phyloP scores from a whole-genome alignment of 2,113 vertebrate genomes.

The Phalacrocorax aristotelis region DNA sequence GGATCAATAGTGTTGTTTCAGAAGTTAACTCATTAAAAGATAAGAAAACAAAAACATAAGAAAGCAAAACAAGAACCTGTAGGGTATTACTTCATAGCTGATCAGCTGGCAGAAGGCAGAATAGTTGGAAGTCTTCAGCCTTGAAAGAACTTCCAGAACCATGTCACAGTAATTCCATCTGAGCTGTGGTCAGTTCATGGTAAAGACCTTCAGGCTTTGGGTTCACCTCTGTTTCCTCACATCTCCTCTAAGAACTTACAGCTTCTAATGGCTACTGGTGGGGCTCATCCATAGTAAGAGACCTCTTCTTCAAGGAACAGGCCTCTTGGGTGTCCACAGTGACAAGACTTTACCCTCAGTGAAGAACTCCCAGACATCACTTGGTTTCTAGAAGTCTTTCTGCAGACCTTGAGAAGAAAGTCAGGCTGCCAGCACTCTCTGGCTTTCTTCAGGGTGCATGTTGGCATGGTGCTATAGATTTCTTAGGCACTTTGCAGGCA shows the following conservation, averaged over 20 bases:
- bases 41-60: neutral
- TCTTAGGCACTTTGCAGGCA: neutral
- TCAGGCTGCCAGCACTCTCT: neutral
- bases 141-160: neutral
- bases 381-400: neutral
- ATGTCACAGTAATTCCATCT: neutral
- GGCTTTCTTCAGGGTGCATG: neutral
- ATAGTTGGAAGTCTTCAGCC: neutral
- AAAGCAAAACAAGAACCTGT: neutral
- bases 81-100: neutral
- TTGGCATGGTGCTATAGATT: neutral
- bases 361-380: neutral
- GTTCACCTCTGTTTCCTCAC: neutral
- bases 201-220: rapidly evolving
- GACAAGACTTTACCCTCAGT: neutral
- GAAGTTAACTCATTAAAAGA: neutral
- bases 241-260: neutral
- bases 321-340: neutral
- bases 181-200: neutral
- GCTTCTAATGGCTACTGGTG: neutral
- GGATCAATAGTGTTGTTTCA: neutral
- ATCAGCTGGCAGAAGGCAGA: neutral
- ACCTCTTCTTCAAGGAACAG: neutral
- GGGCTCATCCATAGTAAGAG: neutral
- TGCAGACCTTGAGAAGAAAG: neutral